Conservation (phyloP, 2,113 vertebrate genomes). For the Hippocampus guttulatus region DNA sequence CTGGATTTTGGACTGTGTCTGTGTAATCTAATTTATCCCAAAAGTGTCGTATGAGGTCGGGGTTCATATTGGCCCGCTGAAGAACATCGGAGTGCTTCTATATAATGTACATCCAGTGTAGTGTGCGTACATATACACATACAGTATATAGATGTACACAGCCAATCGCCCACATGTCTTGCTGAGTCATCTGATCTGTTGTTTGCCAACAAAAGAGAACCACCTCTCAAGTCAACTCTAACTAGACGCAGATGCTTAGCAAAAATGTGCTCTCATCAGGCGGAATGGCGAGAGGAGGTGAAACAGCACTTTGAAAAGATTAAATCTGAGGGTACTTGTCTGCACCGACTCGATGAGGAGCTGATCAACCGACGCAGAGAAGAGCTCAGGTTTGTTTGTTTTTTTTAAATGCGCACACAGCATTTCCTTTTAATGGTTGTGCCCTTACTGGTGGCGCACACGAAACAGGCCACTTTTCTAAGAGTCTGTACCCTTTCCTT, state of each 20-base stretch:
- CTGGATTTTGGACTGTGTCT: neutral
- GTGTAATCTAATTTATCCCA: neutral
- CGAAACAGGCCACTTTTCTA: slow-evolving; percentile 9
- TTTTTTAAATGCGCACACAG: neutral
- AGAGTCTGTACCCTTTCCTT: slow-evolving; percentile 9
- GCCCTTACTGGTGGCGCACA: neutral
- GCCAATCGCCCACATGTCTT: neutral
- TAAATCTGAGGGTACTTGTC: slow-evolving; percentile 94
- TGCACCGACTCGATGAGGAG: slow-evolving; percentile 93
- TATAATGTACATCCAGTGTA: neutral
- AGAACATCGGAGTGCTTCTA: neutral
- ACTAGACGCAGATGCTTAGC: slow-evolving; percentile 21
- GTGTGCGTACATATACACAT: neutral
- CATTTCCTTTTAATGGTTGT: neutral
- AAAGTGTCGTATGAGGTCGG: neutral
- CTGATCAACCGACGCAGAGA: slow-evolving; percentile 90
- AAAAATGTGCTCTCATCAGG: slow-evolving; percentile 70
- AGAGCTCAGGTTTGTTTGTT: slow-evolving; percentile 82
- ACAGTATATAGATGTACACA: neutral
- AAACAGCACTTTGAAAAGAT: slow-evolving; percentile 98
- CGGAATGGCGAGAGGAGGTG: slow-evolving; percentile 95
- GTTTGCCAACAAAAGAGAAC: slow-evolving; percentile 2
- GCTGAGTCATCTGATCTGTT: slow-evolving; percentile 19
- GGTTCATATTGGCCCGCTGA: neutral
- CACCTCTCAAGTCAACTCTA: slow-evolving; percentile 1